Percentiles rank a stretch among this genome's conserved stretches.
These are phyloP conservation scores for Strongylocentrotus purpuratus DNA, from an alignment of 35 echinoderm and acorn worm species.

Conservation along the genomic window DNA sequence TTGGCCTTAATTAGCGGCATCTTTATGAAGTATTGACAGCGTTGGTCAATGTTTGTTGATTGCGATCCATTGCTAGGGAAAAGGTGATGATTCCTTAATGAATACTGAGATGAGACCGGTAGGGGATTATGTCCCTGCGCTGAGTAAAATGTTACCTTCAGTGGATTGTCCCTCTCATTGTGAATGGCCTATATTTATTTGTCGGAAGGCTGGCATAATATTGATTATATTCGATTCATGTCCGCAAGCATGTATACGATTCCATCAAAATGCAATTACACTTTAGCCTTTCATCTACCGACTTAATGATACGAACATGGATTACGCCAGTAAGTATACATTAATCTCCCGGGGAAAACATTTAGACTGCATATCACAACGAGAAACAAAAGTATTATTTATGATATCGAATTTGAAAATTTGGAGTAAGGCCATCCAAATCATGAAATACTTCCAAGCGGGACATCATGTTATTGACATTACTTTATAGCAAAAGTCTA, in stretches of 20 bases:
- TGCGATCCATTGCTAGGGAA: background rate
- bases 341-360: too few relatives aligned
- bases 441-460: too few relatives aligned
- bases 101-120: background rate
- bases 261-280: background rate
- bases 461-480: too few relatives aligned
- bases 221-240: conserved; percentile 9
- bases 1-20: conserved; percentile 32
- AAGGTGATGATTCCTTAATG: background rate
- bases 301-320: background rate
- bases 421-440: background rate
- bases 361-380: background rate
- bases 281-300: background rate
- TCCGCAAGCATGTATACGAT: background rate
- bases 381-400: background rate
- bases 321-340: background rate
- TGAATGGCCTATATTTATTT: conserved; percentile 3
- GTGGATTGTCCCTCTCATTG: background rate
- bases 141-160: background rate
- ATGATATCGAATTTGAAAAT: too few relatives aligned
- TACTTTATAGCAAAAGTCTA: too few relatives aligned
- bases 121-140: background rate
- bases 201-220: background rate
- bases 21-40: conserved; percentile 22
- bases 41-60: background rate